Evolutionary conservation across 2,113 vertebrate genomes (phyloP), one percentile per base, ranked within the genome.

Genomic region (Lasiurus borealis): DNA sequence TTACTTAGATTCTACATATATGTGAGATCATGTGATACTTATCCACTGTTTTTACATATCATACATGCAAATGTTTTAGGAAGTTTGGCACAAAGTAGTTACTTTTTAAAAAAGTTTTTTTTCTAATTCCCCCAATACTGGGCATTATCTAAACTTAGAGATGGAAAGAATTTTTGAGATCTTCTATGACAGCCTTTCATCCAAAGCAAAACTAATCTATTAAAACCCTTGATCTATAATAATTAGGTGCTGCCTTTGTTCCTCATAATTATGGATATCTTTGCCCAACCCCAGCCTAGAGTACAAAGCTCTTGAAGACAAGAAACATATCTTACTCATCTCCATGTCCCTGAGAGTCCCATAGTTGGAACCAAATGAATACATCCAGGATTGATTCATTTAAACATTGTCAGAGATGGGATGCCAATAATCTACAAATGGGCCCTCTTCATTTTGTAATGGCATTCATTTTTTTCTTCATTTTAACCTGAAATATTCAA

Each of bases 81-180:
- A 96, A 94, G 19, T 29, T 94, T 77, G 8, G 59, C 12, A 75
- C 12, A 82, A 75, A 96, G 31, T 76, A 68, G 31, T 14, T 84
- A 66, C 27, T 34, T 40, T 76, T 94, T 50, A 69, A 44, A 80
- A 73, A 88, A 6, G 9, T 73, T 10, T 73, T 81, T 92, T 85
- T 27, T 46, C 40, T 72, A 34, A 7, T 90, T 72, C 25, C 27
- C 19, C 23, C 59, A 80, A 77, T 91, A 64, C 50, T 80, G 76
- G 16, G 6, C 86, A n/a, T 80, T 34, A 76, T 89, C 54, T 29
- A 89, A 73, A 50, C 19, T 90, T 81, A 59, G 34, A 18, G 15
- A n/a, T 46, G 48, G 31, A 78, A 78, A 54, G 34, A 11, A 68
- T 44, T 88, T 93, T 78, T 76, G 54, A 94, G 44, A 27, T 93